These are phyloP conservation scores for Palaemon carinicauda DNA, from an alignment of 1,140 invertebrate species.

Conservation along the genomic window DNA sequence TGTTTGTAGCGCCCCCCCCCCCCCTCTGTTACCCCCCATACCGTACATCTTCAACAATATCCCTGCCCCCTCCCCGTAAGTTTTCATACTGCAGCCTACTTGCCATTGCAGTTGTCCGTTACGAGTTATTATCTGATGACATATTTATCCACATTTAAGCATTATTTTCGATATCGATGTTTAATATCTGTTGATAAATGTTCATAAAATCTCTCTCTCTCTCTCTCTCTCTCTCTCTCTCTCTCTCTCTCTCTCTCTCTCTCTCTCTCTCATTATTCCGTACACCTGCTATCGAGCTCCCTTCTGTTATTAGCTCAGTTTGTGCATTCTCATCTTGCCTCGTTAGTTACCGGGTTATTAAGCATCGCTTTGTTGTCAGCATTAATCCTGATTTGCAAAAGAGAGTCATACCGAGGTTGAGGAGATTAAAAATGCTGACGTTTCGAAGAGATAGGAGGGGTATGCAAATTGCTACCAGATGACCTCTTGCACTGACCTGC, in stretches of 20 bases:
- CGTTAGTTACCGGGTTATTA: too few relatives aligned
- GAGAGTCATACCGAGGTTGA: too few relatives aligned
- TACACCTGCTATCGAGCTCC: neutral
- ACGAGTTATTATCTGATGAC: neutral
- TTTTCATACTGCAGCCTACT: neutral
- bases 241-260: slow-evolving; percentile 16
- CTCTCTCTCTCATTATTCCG: neutral
- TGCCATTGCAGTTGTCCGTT: neutral
- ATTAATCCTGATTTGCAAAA: too few relatives aligned
- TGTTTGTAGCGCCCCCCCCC: neutral
- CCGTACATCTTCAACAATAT: neutral
- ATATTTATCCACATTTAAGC: too few relatives aligned
- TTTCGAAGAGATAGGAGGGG: too few relatives aligned
- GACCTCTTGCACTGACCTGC: too few relatives aligned
- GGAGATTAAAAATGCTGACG: too few relatives aligned
- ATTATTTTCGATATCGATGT: too few relatives aligned
- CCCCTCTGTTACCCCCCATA: neutral
- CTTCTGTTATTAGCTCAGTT: neutral
- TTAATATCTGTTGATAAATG: too few relatives aligned
- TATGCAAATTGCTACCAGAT: too few relatives aligned
- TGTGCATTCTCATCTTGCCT: too few relatives aligned
- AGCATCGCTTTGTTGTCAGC: too few relatives aligned
- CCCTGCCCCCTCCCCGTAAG: neutral
- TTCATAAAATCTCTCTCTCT: neutral
- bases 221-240: neutral